Conservation (phyloP, 2,797 vertebrate genomes). For the Acrocephalus scirpaceus region DNA sequence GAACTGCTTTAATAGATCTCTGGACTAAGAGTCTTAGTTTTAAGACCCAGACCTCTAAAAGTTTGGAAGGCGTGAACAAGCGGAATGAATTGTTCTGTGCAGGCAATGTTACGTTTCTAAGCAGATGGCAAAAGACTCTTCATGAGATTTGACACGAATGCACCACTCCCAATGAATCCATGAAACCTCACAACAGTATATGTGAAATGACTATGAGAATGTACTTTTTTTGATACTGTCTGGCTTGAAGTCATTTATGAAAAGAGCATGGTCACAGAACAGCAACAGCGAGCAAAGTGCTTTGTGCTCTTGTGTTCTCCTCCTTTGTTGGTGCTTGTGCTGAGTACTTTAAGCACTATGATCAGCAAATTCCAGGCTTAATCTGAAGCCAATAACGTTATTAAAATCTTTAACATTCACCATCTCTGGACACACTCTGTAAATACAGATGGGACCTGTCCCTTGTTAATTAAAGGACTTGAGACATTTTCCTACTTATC, state of each 20-base stretch:
- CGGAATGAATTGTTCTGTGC: background rate
- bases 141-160: background rate
- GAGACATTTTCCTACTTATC: background rate
- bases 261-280: background rate
- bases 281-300: rapidly evolving
- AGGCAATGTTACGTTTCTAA: background rate
- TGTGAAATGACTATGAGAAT: background rate
- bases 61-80: background rate
- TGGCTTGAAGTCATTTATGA: background rate
- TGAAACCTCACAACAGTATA: background rate
- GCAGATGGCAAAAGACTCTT: background rate
- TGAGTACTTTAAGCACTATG: background rate
- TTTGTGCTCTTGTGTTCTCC: background rate
- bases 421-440: background rate
- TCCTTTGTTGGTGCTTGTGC: background rate
- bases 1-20: background rate
- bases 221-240: background rate
- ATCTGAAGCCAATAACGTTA: background rate
- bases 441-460: background rate
- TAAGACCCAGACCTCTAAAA: background rate
- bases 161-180: background rate
- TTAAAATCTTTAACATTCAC: background rate
- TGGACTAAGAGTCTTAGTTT: background rate
- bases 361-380: rapidly evolving
- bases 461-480: background rate